Base-by-base conservation (phyloP, 2,797 vertebrate genomes). In the Yasuhikotakia modesta region DNA sequence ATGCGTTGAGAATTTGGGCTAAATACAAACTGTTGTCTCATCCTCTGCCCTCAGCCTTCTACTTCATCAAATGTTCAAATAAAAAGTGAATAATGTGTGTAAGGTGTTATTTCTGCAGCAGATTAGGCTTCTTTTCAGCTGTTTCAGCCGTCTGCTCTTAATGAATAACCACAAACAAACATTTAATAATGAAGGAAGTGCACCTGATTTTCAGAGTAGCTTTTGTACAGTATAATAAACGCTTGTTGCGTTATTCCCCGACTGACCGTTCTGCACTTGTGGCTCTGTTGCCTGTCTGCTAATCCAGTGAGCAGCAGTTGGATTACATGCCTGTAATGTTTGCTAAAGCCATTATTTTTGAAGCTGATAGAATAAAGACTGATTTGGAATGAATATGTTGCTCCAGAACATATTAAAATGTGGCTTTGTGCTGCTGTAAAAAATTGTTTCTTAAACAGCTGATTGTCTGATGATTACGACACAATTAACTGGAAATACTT, bases 11-110 rank as follows among this genome's bases (percentile, higher is more conserved):
- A 89, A 90, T 85, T 84, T 86, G 86, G 89, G 82, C 84, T 86
- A 79, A 86, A 87, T 82, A 64, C 82, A 87, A 83, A 87, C 79
- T 89, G 87, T 92, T 90, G 89, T 90, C 87, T 92, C 80, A 90
- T 91, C 91, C 90, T 81, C 85, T 87, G 83, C 88, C 85, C 91
- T 87, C 86, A 90, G 90, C 90, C 79, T 91, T 90, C 85, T 83
- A 89, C 73, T 79, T 57, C 79, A 46, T 84, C 79, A 77, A 74
- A 90, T 91, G 89, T 92, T 92, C 89, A 89, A 93, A 93, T 93
- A 93, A 93, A 93, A 85, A 83, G 90, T n/a, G 32, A 46, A 78
- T 16, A 76, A 82, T 69, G 90, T 91, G 91, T 92, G 91, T 88
- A 90, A 91, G 89, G 82, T 82, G 82, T 84, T 90, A 69, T 92